phyloP scores from a whole-genome alignment of 2,797 vertebrate species.

The Sebastes kiyomatsui region DNA sequence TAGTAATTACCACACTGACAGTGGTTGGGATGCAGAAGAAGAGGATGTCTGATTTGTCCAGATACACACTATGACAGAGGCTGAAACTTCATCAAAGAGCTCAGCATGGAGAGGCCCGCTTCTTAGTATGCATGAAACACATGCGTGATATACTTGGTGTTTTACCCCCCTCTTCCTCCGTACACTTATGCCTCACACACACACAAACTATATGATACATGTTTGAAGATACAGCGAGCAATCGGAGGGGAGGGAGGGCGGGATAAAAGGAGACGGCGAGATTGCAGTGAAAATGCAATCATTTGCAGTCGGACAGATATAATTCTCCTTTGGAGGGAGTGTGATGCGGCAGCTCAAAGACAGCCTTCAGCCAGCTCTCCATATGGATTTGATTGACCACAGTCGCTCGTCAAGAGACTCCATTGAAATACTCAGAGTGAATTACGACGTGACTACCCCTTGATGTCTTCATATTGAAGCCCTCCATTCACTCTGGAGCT shows the following conservation, averaged over 20 bases:
- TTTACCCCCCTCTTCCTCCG: constrained; percentile 17
- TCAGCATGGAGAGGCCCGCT: constrained; percentile 28
- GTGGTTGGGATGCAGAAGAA: constrained; percentile 31
- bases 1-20: constrained; percentile 72
- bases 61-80: constrained; percentile 60
- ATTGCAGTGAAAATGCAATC: constrained; percentile 78
- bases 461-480: constrained; percentile 66
- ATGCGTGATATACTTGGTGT: constrained; percentile 31
- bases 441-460: constrained; percentile 64
- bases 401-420: constrained; percentile 64
- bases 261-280: constrained; percentile 71
- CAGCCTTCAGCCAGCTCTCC: constrained; percentile 58
- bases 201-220: constrained; percentile 40
- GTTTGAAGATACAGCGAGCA: constrained; percentile 69
- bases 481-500: constrained; percentile 25
- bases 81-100: constrained; percentile 70
- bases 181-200: constrained; percentile 4
- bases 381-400: constrained; percentile 78
- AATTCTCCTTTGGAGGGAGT: constrained; percentile 64
- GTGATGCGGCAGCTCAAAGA: constrained; percentile 63
- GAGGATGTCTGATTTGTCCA: constrained; percentile 65
- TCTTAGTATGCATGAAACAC: constrained; percentile 61
- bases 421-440: constrained; percentile 65
- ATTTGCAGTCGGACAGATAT: constrained; percentile 77
- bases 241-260: constrained; percentile 30